These are phyloP conservation scores for Microcebus ravelobensis DNA, from an alignment of 2,113 vertebrate genomes.

Conservation along the genomic window DNA sequence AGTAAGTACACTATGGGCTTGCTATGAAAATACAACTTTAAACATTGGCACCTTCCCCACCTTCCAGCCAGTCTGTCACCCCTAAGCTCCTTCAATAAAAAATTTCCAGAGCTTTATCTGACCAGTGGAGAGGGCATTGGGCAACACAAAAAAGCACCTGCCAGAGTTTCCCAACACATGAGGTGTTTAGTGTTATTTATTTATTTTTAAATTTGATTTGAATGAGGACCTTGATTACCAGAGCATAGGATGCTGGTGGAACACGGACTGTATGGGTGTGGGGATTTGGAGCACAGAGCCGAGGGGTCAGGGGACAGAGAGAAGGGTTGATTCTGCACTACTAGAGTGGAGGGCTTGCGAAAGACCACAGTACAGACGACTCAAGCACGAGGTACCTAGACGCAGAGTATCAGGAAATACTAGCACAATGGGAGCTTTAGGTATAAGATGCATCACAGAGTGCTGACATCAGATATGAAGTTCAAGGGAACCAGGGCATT, in stretches of 20 bases:
- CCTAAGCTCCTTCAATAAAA: background rate
- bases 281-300: background rate
- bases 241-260: background rate
- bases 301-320: background rate
- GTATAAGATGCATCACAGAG: background rate
- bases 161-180: background rate
- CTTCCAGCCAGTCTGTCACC: background rate
- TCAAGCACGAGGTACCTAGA: background rate
- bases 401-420: background rate
- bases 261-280: background rate
- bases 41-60: background rate
- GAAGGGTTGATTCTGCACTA: background rate
- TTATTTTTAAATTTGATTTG: background rate
- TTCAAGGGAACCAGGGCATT: background rate
- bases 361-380: background rate
- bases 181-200: background rate
- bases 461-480: background rate
- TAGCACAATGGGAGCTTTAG: background rate
- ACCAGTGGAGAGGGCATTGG: background rate
- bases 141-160: background rate
- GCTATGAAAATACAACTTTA: background rate
- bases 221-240: background rate
- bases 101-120: background rate
- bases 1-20: background rate
- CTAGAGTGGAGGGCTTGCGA: background rate